Percentiles rank a stretch among this genome's conserved stretches.
These are phyloP conservation scores for Bembecia ichneumoniformis DNA, from an alignment of 2,888 invertebrate species.

Conservation along the genomic window DNA sequence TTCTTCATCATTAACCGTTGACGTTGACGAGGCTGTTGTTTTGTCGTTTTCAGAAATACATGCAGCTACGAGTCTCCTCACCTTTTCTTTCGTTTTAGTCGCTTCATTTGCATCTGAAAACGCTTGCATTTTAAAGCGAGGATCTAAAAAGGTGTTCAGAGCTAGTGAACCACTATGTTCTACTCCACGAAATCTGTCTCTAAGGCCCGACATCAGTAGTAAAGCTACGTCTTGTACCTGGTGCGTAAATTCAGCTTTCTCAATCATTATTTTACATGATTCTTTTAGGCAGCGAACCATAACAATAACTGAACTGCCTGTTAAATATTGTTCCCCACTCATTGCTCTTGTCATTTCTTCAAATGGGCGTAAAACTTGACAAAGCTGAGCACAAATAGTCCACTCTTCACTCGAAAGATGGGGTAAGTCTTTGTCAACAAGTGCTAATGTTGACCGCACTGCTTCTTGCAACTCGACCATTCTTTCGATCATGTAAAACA, in stretches of 20 bases:
- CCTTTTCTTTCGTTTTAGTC: background rate
- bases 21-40: background rate
- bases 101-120: background rate
- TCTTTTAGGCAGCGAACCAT: conserved; percentile 13
- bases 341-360: background rate
- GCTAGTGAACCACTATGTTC: conserved; percentile 1
- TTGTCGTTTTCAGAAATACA: background rate
- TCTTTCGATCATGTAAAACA: conserved; percentile 15
- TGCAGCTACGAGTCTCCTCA: background rate
- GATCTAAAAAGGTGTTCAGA: background rate
- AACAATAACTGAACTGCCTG: too few relatives aligned
- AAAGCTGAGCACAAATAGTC: conserved; percentile 8
- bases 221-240: too few relatives aligned
- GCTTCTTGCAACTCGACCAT: conserved; percentile 17
- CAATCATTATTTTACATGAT: background rate
- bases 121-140: too few relatives aligned
- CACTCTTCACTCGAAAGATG: conserved; percentile 14
- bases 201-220: too few relatives aligned
- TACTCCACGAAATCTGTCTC: too few relatives aligned
- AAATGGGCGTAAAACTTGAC: background rate
- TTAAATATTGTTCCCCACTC: conserved; percentile 12
- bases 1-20: too few relatives aligned
- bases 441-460: conserved; percentile 10
- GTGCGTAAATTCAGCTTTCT: too few relatives aligned
- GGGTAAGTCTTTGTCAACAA: conserved; percentile 10